These are phyloP conservation scores for Eristalis arbustorum DNA, from an alignment of 2,888 invertebrate species.

Conservation along the genomic window DNA sequence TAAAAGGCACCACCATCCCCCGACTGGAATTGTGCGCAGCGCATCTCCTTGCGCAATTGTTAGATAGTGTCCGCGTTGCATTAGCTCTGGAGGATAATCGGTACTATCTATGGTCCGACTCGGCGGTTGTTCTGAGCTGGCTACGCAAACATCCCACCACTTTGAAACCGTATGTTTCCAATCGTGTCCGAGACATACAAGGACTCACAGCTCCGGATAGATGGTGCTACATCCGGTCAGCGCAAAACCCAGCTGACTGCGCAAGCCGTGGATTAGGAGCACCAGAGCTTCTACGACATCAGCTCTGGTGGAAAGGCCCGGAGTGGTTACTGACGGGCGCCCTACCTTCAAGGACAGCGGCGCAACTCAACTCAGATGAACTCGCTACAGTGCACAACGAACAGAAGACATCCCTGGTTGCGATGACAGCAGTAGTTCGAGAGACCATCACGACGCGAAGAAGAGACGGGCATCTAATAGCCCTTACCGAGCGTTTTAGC, in stretches of 20 bases:
- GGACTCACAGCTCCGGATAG: conserved; percentile 10
- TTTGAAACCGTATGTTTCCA: conserved; percentile 24
- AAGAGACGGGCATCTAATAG: neutral
- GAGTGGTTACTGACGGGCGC: conserved; percentile 8
- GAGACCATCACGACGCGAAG: neutral
- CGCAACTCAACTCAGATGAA: neutral
- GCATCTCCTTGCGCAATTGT: neutral
- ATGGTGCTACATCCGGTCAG: conserved; percentile 68
- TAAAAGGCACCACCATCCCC: neutral
- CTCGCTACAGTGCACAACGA: neutral
- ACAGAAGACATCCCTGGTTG: neutral
- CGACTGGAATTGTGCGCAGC: conserved; percentile 12
- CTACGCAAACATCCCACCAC: conserved; percentile 8
- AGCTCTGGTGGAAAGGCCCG: conserved; percentile 22
- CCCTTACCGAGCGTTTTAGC: neutral
- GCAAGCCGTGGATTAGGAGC: conserved; percentile 14
- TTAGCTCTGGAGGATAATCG: neutral
- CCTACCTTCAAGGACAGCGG: neutral
- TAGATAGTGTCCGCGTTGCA: neutral
- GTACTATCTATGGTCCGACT: conserved; percentile 7
- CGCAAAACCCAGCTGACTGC: conserved; percentile 11
- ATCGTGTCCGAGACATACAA: conserved; percentile 15
- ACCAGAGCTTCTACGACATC: neutral
- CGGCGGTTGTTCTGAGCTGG: conserved; percentile 20
- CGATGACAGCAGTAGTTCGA: neutral